Evolutionary conservation across 1,140 invertebrate genomes (phyloP), one percentile per base, ranked within the genome.

Genomic region (Caenorhabditis brenneri): DNA sequence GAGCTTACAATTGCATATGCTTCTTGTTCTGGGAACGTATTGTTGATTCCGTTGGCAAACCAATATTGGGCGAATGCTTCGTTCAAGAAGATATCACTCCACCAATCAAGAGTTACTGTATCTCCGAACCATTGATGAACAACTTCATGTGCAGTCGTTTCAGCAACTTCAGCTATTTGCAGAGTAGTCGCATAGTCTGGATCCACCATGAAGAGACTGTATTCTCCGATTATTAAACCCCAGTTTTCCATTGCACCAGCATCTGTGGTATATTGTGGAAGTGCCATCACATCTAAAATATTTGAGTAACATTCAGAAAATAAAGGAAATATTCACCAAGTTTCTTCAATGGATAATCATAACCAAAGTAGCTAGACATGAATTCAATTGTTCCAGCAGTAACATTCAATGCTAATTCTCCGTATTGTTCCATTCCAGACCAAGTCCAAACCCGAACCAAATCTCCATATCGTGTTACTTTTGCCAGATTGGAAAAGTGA

Each of bases 161-260:
- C 78, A 16, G 91, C 89, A 9, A 92, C 88, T n/a, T 86, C 51
- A 1, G 84, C 81, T 86, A 82, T 91, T 87, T 86, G 90, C 46
- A 5, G 39, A 29, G 31, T 81, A n/a, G 10, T 86, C 80, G 22
- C 90, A 87, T 81, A 81, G 6, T 31, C 79, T 33, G 74, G 33
- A 49, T 86, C 80, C 15, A 51, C 48, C 48, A 86, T 31, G 58
- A 86, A 53, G 3, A 49, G 46, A 27, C 53, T 78, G 31, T 85
- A 82, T n/a, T 80, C 84, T 85, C 91, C 93, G 0, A 91, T 92
- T 29, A 92, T 91, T 15, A 92, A 81, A 2, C 92, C 93, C 93
- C 93, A 93, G 91, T 96, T 96, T 91, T 96, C 95, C 95, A 96
- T 96, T 0, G 95, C 95, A 12, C 95, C 95, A 33, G 94, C 94